Base-by-base conservation (phyloP, 2,113 vertebrate species). In the Amblyornis subalaris region DNA sequence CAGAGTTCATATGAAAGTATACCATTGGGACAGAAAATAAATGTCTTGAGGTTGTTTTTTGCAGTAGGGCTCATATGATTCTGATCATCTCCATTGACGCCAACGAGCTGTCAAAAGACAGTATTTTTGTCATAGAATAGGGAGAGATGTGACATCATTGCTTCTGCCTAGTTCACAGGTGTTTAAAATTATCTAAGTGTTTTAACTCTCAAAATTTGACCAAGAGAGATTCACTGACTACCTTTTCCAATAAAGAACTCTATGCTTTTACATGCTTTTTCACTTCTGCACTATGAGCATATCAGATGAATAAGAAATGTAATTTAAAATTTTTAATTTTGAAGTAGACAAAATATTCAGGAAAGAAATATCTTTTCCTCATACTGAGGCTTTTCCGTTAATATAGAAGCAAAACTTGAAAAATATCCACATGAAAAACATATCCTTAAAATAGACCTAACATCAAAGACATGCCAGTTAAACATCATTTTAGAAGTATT, bases 1-100 rank as follows among this genome's bases (percentile, higher is more conserved):
- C 81, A 95, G 91, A 88, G 64, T 93, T 94, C 91, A 77, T 90
- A 76, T 76, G 78, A 89, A 95, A 95, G 71, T 76, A 70, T 70
- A 89, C 94, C 85, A 14, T 38, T 85, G 87, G 75, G 93, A 91
- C 50, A 94, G 87, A 96, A 94, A 96, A 97, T 89, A 93, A 95
- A 95, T 91, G 64, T 85, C 91, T 94, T 80, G 51, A 94, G 81
- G 67, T 66, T 82, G 42, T 89, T 58, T 94, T 91, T 91, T 85
- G 31, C 60, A 74, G 51, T 51, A 65, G 50, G 76, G 53, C 74
- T 93, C 66, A 76, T 79, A 90, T 60, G 60, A 65, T 89, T 94
- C 66, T 77, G 91, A 57, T 87, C 47, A 62, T 73, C 48, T 88
- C 50, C 4, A 33, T 9, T 55, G 50, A 69, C 3, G 31, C 75